Percentiles rank a stretch among this genome's conserved stretches.
These are phyloP conservation scores for Drosophila mauritiana DNA, from an alignment of 1,140 invertebrate genomes.

Conservation along the genomic window DNA sequence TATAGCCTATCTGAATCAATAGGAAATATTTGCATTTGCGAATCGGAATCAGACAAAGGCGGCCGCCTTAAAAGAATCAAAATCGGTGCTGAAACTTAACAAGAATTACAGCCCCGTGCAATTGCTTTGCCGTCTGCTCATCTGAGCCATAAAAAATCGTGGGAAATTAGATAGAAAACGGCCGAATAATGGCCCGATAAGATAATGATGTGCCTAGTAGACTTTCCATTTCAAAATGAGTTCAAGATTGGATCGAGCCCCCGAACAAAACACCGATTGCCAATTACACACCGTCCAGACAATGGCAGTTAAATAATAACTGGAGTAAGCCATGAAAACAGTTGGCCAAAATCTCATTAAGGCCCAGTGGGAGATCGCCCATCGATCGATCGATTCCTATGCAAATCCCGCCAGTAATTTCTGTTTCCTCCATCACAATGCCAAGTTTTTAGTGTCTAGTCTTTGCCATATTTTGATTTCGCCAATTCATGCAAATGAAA, in stretches of 20 bases:
- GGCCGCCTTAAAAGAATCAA: constrained; percentile 63
- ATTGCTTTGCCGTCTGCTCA: constrained; percentile 32
- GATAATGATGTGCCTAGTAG: constrained; percentile 62
- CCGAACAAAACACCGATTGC: constrained; percentile 52
- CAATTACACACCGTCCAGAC: constrained; percentile 61
- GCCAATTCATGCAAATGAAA: constrained; percentile 80
- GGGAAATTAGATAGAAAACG: constrained; percentile 56
- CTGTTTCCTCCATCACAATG: constrained; percentile 56
- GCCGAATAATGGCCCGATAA: constrained; percentile 56
- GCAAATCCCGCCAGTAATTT: constrained; percentile 58
- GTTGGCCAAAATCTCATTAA: constrained; percentile 72
- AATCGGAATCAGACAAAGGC: constrained; percentile 37
- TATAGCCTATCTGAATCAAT: constrained; percentile 43
- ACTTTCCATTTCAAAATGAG: constrained; percentile 75
- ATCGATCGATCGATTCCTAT: constrained; percentile 64
- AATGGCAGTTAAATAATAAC: constrained; percentile 76
- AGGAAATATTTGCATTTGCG: constrained; percentile 61
- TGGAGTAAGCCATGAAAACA: constrained; percentile 71
- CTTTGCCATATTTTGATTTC: constrained; percentile 41
- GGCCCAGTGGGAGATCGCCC: constrained; percentile 64
- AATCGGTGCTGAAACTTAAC: constrained; percentile 49
- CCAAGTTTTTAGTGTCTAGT: constrained; percentile 33
- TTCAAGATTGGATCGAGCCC: constrained; percentile 64
- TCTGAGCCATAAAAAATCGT: constrained; percentile 67
- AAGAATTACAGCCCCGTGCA: constrained; percentile 59